Conservation (phyloP, 2,797 vertebrate genomes). For the Cynopterus sphinx region DNA sequence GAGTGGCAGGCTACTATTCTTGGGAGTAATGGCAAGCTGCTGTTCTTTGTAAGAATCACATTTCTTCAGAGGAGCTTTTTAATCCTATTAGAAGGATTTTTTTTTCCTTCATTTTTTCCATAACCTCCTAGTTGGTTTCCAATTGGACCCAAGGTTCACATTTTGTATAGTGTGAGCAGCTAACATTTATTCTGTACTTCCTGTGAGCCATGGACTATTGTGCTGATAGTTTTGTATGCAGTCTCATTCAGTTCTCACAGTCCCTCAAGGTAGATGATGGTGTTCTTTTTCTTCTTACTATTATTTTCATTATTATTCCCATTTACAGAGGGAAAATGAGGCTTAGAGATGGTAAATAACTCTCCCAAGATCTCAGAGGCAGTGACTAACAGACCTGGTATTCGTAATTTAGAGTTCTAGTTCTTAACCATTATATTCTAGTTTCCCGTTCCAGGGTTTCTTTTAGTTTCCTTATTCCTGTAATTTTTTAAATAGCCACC, state of each 20-base stretch:
- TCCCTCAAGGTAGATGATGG: neutral
- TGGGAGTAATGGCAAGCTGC: neutral
- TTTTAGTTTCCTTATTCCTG: neutral
- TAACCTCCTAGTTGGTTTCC: neutral
- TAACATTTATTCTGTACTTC: neutral
- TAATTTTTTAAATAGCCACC: neutral
- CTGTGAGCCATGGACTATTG: neutral
- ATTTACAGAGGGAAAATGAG: neutral
- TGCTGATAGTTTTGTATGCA: neutral
- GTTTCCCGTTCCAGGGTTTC: neutral
- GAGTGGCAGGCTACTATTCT: neutral
- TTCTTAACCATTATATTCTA: neutral
- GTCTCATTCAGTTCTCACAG: neutral
- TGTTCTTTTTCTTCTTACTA: neutral
- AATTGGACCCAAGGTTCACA: neutral
- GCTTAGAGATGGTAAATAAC: neutral
- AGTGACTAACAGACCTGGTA: neutral
- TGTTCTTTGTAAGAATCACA: neutral
- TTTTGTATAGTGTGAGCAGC: neutral
- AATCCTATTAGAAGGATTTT: neutral
- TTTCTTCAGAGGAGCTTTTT: neutral
- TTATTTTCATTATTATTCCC: neutral
- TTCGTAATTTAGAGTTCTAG: neutral
- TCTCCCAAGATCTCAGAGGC: neutral
- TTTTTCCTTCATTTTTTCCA: neutral